Evolutionary conservation across 2,797 vertebrate genomes (phyloP), one percentile per base, ranked within the genome.

Genomic region (Centropyge bicolor): DNA sequence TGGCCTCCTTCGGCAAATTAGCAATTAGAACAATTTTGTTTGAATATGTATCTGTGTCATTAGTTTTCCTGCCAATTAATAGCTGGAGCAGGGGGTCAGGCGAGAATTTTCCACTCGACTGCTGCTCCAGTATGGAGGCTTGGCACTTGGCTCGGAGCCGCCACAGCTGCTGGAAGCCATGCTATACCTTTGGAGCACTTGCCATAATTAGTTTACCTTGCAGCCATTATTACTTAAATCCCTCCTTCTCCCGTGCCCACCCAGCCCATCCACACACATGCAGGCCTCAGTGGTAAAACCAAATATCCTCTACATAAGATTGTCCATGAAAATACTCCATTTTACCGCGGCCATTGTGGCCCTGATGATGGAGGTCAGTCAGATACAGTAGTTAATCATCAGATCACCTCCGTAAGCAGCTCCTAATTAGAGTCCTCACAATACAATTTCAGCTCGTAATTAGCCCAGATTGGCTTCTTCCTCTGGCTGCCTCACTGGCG

Each of bases 1-100:
- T 94, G 95, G 93, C 95, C 97, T 97, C 96, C 90, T 97, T 97
- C 92, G 94, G 96, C 96, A 97, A 97, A 98, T 98, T 97, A 98
- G 97, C 97, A 99, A 98, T 98, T 98, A 98, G 96, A 98, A 97
- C 97, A 98, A 97, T 97, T 98, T 97, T 96, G 91, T 71, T 80
- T 69, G 96, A 97, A 98, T 98, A 97, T 97, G 96, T 98, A 97
- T 98, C 96, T 98, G 96, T 98, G 97, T 98, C 97, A 98, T 98
- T 97, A 97, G 97, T 96, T 97, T 96, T 96, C 95, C 96, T 97
- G 95, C 96, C 97, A 97, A 98, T 98, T 98, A 98, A 97, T 97
- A 97, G 95, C 94, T 67, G 91, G 96, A 96, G 96, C 95, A 96
- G 70, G 92, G 95, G 97, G 96, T 98, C 97, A 97, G 96, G 94